Base-by-base conservation (phyloP, 2,797 vertebrate species). In the Karalla daura region DNA sequence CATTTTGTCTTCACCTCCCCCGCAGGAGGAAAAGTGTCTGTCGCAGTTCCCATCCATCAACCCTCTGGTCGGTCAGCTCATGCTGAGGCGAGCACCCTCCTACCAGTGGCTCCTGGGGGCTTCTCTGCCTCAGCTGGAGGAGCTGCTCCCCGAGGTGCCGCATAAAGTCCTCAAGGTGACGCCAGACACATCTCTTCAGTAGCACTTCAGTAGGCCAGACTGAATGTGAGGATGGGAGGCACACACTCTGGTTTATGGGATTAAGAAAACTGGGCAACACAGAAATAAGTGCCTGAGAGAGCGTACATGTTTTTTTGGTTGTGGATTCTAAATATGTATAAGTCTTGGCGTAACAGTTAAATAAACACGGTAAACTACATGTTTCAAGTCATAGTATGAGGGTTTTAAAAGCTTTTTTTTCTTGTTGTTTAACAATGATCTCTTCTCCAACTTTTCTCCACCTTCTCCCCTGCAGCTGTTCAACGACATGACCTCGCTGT, bases 151-250 rank as follows among this genome's bases (percentile, higher is more conserved):
- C 44, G 93, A 96, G 63, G 91, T 98, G 72, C 95, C 96, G 60
- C 91, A 89, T 67, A 98, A 96, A 90, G 92, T 96, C 52, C 82
- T 97, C 64, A 97, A 98, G 96, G 98, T 97, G 44, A 84, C 13
- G 11, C 1, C 5, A 36, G 18, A 20, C n/a, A 4, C 1, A 15
- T 18, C 3, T 14, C 12, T 13, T 14, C n/a, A n/a, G n/a, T n/a
- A n/a, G n/a, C n/a, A n/a, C n/a, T n/a, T n/a, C n/a, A n/a, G n/a
- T n/a, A n/a, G n/a, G n/a, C n/a, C n/a, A n/a, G n/a, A n/a, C n/a
- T n/a, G n/a, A n/a, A n/a, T n/a, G n/a, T n/a, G n/a, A n/a, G n/a
- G n/a, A n/a, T n/a, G n/a, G n/a, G n/a, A n/a, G n/a, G n/a, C n/a
- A n/a, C n/a, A n/a, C n/a, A n/a, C n/a, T n/a, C n/a, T n/a, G n/a